Base-by-base conservation (phyloP, 2,113 vertebrate species). In the Rattus norvegicus region DNA sequence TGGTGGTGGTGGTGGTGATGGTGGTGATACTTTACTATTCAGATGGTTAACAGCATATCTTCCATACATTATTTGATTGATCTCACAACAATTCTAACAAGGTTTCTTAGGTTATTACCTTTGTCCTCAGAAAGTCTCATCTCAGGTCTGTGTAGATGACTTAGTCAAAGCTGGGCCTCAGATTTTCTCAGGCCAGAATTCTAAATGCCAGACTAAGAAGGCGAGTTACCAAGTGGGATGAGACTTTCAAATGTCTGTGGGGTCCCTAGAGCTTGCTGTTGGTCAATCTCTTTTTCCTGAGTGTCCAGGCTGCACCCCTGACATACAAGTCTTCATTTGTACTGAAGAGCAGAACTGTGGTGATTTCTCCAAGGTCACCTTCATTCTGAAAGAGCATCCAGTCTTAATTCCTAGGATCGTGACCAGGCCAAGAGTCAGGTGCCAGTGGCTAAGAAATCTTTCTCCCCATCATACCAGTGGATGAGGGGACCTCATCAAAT, bases 381-480 rank as follows among this genome's bases (percentile, higher is more conserved):
- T 76, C 54, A 67, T 83, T 92, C 87, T 30, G 69, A 61, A 90
- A 92, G 5, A 90, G 36, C 90, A 95, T 8, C 11, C n/a, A 91
- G 59, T 67, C 63, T 87, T 52, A 54, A 81, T 65, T 33, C 67
- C 20, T 69, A 83, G 17, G 77, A 92, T 79, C 73, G 54, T 49
- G 19, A 39, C 19, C n/a, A 39, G 33, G 63, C 88, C 79, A 39
- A 76, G 33, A 39, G 63, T 88, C 67, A 36, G 65, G 52, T 59
- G 59, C 28, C 63, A 61, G 14, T n/a, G 39, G 59, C 22, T 69
- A 70, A 39, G 76, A 8, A n/a, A 43, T 63, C n/a, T 52, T 73
- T 65, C n/a, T 36, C 49, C 56, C 69, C 28, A 4, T 63, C n/a
- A 3, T 26, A 20, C 30, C 30, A 7, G 20, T 63, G 43, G 43